Percentiles rank a stretch among this genome's conserved stretches.
Evolutionary conservation across 2,113 vertebrate genomes (phyloP).

Genomic region (Solenodon paradoxus): DNA sequence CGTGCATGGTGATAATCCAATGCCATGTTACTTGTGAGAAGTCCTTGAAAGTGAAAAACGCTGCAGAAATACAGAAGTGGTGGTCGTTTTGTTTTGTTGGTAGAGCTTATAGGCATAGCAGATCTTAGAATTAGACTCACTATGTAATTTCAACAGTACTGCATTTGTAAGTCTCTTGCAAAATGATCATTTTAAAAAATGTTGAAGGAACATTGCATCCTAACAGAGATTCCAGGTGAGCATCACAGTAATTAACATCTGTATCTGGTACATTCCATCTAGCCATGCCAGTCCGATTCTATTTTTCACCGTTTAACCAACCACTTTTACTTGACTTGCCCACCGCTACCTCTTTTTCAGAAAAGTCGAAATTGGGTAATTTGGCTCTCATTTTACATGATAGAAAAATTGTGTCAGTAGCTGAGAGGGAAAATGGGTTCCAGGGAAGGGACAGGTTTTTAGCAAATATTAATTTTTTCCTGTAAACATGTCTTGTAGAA

Average conservation of each 20-base stretch:
- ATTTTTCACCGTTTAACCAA: too few species aligned
- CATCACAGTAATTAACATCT: too few species aligned
- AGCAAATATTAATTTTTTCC: neutral
- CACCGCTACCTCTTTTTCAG: too few species aligned
- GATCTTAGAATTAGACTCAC: neutral
- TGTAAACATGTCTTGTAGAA: neutral
- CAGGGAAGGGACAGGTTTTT: neutral
- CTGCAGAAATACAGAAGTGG: neutral
- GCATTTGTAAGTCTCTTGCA: neutral
- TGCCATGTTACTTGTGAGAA: neutral
- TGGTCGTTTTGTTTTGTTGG: neutral
- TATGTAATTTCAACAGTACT: neutral
- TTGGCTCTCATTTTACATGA: neutral
- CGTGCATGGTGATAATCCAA: neutral
- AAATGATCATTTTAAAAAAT: neutral
- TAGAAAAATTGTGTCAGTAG: neutral
- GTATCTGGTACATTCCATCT: too few species aligned
- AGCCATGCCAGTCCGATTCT: too few species aligned
- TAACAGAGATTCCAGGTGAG: too few species aligned
- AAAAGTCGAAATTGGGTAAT: neutral
- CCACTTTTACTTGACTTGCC: too few species aligned
- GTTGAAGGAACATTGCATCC: too few species aligned
- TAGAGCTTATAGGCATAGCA: neutral
- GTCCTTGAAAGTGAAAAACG: neutral
- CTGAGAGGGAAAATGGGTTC: neutral